Evolutionary conservation across 2,888 invertebrate genomes (phyloP).

Genomic region (Alsophila aescularia): DNA sequence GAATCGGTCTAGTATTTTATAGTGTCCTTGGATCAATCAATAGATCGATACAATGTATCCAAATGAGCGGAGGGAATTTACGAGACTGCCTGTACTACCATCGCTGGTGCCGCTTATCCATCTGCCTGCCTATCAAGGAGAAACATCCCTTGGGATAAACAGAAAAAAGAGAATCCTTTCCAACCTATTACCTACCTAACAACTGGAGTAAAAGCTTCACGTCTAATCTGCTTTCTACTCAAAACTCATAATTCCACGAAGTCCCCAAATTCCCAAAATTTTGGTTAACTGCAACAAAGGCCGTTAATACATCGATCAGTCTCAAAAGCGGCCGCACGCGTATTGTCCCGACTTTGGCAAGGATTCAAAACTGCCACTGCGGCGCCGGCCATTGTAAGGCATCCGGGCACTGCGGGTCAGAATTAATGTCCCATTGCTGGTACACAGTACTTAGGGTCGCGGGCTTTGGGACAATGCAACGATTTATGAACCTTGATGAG

Average conservation of each 20-base stretch:
- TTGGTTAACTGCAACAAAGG: constrained; percentile 24
- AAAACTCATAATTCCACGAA: not conserved
- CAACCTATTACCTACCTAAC: too few species aligned
- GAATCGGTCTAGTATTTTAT: too few species aligned
- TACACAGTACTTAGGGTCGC: constrained; percentile 6
- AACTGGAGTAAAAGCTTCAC: too few species aligned
- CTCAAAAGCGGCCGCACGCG: constrained; percentile 20
- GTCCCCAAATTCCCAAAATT: not conserved
- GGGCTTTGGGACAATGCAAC: constrained; percentile 9
- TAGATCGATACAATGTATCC: too few species aligned
- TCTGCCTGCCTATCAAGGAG: too few species aligned
- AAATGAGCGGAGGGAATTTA: too few species aligned
- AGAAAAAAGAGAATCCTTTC: too few species aligned
- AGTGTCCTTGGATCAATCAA: too few species aligned
- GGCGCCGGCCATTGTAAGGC: constrained; percentile 43
- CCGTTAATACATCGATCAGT: constrained; percentile 40
- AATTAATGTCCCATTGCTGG: constrained; percentile 33
- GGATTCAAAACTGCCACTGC: constrained; percentile 47
- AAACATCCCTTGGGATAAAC: too few species aligned
- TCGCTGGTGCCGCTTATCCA: too few species aligned
- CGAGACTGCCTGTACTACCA: too few species aligned
- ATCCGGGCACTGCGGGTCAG: constrained; percentile 23
- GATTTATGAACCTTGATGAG: constrained; percentile 10
- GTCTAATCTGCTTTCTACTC: not conserved
- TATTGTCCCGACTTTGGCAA: constrained; percentile 43